Evolutionary conservation across 2,888 invertebrate genomes (phyloP).

Genomic region (Melolontha melolontha): DNA sequence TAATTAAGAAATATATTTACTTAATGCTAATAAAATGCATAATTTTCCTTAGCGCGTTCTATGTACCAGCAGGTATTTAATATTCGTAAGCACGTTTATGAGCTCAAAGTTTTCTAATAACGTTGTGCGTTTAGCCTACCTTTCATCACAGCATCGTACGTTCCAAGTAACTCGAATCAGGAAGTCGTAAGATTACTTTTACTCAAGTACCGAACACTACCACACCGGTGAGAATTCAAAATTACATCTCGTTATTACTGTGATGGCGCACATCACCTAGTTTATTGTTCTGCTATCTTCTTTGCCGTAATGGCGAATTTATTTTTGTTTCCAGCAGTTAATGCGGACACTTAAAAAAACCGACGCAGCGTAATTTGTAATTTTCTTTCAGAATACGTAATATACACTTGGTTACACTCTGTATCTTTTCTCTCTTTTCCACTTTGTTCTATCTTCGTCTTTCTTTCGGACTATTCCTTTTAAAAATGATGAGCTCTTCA

Average conservation of each 20-base stretch:
- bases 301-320: slow-evolving; percentile 14
- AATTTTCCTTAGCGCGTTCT: not conserved
- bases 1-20: too few species aligned
- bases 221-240: slow-evolving; percentile 5
- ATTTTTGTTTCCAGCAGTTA: slow-evolving; percentile 21
- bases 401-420: slow-evolving; percentile 46
- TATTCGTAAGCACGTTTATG: slow-evolving; percentile 6
- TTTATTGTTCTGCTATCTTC: slow-evolving; percentile 24
- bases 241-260: slow-evolving; percentile 9
- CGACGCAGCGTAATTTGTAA: slow-evolving; percentile 51
- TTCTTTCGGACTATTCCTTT: slow-evolving; percentile 47
- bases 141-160: not conserved
- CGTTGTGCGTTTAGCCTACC: not conserved
- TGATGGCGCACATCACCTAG: slow-evolving; percentile 3
- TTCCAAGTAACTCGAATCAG: slow-evolving; percentile 1
- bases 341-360: slow-evolving; percentile 27
- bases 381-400: slow-evolving; percentile 54
- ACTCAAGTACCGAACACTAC: not conserved
- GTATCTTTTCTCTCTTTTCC: not conserved
- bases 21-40: too few species aligned
- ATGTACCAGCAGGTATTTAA: not conserved
- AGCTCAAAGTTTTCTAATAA: slow-evolving; percentile 13
- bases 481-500: slow-evolving; percentile 58
- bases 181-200: not conserved
- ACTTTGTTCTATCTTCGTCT: not conserved